Evolutionary conservation across 1,140 invertebrate genomes (phyloP), one percentile per base, ranked within the genome.

Genomic region (Meloidogyne chitwoodi): DNA sequence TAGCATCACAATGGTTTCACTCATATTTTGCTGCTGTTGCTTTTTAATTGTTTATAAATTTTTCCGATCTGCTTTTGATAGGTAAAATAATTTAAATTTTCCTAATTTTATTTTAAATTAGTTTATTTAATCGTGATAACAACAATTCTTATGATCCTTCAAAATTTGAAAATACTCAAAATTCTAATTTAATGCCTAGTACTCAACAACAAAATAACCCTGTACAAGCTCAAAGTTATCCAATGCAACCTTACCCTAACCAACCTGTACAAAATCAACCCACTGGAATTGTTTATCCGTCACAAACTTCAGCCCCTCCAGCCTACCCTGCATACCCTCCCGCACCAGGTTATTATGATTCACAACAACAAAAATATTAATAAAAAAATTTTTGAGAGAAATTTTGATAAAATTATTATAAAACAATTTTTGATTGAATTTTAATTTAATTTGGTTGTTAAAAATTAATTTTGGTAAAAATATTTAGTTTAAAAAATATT

Each of bases 1-100:
- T 80, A 81, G 80, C 66, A 74, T 81, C 74, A 56, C 83, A n/a
- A 8, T 81, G 6, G 56, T 79, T 29, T 56, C 74, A 12, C 77
- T 83, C 29, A 29, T 81, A 22, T 16, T 56, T 48, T 80, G 75
- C 70, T 81, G 80, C 75, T 81, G 80, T 56, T 81, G 80, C 48
- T 76, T 34, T 69, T 29, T 83, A 16, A 26, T 82, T 56, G 72
- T 67, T 14, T 81, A 81, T 44, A 81, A 79, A 44, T 75, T 83
- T 24, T 81, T 81, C 64, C 80, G 80, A 1, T 68, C 75, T 26
- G 73, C 74, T n/a, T 75, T 81, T 63, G 80, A 81, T 68, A 73
- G 71, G 80, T 73, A 34, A 76, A 22, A 63, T 78, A 29, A 22
- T 19, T 34, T 64, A 29, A 10, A 24, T 71, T 63, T 19, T 11